Conservation (phyloP, 2,113 vertebrate genomes). For the Hystrix brachyura region DNA sequence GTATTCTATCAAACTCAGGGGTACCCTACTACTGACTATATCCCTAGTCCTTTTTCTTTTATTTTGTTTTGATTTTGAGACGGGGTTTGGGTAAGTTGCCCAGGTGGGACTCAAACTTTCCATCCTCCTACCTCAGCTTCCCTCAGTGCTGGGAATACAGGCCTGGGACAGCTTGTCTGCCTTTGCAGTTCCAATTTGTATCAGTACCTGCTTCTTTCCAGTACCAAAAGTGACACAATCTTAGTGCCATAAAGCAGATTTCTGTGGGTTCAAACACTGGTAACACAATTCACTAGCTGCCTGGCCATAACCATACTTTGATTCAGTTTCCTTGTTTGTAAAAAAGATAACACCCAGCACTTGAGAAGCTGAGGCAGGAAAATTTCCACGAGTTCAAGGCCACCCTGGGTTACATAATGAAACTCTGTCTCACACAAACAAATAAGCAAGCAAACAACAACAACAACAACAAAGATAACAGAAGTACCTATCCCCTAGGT, state of each 20-base stretch:
- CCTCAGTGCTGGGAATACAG: not conserved
- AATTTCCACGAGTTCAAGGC: not conserved
- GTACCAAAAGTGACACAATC: not conserved
- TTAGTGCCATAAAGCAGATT: not conserved
- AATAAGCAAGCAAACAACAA: not conserved
- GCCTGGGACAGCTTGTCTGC: not conserved
- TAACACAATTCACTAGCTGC: not conserved
- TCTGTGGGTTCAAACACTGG: not conserved
- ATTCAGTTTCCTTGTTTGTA: constrained; percentile 48
- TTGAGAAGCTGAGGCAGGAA: not conserved
- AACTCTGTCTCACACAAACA: not conserved
- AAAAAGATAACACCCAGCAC: not conserved
- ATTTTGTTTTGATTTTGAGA: not conserved
- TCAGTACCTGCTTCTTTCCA: not conserved
- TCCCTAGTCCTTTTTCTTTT: not conserved
- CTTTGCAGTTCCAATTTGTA: not conserved
- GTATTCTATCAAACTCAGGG: not conserved
- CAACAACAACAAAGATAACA: not conserved
- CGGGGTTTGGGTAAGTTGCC: not conserved
- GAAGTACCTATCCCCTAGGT: not conserved
- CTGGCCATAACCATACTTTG: not conserved
- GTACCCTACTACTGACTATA: not conserved
- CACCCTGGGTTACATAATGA: not conserved
- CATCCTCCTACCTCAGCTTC: not conserved
- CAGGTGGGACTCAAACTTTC: not conserved